phyloP scores from a whole-genome alignment of 2,888 invertebrate genomes.

The Escarpia spicata region DNA sequence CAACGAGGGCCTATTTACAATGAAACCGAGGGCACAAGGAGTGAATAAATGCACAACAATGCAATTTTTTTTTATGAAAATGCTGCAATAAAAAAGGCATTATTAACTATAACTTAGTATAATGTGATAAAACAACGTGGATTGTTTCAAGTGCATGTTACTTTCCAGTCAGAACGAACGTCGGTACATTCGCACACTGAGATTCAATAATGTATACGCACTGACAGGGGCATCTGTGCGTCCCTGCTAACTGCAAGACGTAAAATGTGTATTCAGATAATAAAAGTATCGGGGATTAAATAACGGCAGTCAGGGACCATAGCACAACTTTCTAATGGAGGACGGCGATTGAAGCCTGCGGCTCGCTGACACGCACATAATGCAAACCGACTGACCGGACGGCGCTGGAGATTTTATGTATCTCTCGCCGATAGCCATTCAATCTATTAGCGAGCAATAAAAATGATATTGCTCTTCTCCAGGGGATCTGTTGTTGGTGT shows the following conservation, averaged over 20 bases:
- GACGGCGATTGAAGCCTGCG: background rate
- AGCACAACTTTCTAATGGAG: background rate
- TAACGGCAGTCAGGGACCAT: constrained; percentile 16
- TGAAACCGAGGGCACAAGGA: too few relatives aligned
- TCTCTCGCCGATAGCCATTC: background rate
- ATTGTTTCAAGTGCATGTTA: background rate
- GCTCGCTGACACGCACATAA: constrained; percentile 4
- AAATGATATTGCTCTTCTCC: background rate
- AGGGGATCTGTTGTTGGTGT: background rate
- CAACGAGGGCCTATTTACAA: too few relatives aligned
- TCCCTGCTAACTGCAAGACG: background rate
- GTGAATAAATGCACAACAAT: too few relatives aligned
- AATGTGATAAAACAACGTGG: background rate
- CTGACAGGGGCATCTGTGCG: background rate
- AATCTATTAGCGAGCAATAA: constrained; percentile 16
- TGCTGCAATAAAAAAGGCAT: too few relatives aligned
- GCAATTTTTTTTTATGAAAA: too few relatives aligned
- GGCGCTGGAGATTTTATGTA: background rate
- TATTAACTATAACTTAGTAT: background rate
- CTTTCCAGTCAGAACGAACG: background rate
- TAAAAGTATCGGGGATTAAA: constrained; percentile 1
- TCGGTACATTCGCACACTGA: background rate
- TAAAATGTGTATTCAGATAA: background rate
- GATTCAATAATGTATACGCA: background rate
- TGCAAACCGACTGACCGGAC: background rate